Evolutionary conservation across 2,888 invertebrate genomes (phyloP).

Genomic region (Calameuta idolon): DNA sequence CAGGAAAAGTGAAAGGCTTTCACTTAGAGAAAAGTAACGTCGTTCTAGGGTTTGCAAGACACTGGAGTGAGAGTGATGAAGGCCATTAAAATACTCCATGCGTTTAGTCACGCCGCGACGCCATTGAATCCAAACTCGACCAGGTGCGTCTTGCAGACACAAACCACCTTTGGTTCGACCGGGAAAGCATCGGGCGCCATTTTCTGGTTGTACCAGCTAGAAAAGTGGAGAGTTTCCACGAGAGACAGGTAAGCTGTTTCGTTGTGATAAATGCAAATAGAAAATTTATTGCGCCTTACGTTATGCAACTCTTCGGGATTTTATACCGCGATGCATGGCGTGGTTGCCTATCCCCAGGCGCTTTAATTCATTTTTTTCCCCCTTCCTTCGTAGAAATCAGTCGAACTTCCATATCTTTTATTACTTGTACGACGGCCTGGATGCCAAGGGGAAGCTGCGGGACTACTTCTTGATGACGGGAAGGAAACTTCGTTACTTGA

Average conservation of each 20-base stretch:
- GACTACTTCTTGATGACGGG: slow-evolving; percentile 77
- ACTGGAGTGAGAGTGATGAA: slow-evolving; percentile 75
- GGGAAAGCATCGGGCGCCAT: slow-evolving; percentile 92
- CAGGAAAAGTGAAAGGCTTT: not conserved
- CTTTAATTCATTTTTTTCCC: not conserved
- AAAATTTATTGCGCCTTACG: not conserved
- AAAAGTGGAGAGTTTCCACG: slow-evolving; percentile 88
- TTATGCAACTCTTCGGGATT: not conserved
- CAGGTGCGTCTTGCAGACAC: slow-evolving; percentile 82
- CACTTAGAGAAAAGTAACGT: not conserved
- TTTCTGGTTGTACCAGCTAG: slow-evolving; percentile 87
- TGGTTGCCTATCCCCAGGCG: not conserved
- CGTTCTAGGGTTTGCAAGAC: slow-evolving; percentile 64
- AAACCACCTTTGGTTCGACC: slow-evolving; percentile 85
- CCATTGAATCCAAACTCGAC: slow-evolving; percentile 89
- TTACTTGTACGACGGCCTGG: slow-evolving; percentile 88
- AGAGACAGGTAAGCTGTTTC: slow-evolving; percentile 74
- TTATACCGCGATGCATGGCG: not conserved
- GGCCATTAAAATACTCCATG: slow-evolving; percentile 79
- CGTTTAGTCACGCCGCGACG: slow-evolving; percentile 87
- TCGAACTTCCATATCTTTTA: slow-evolving; percentile 92
- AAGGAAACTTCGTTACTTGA: slow-evolving; percentile 80
- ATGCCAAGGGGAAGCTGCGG: slow-evolving; percentile 75
- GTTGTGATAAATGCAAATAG: not conserved
- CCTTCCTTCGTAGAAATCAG: slow-evolving; percentile 76